These are phyloP conservation scores for Acleris literana DNA, from an alignment of 2,888 invertebrate species.

Conservation along the genomic window DNA sequence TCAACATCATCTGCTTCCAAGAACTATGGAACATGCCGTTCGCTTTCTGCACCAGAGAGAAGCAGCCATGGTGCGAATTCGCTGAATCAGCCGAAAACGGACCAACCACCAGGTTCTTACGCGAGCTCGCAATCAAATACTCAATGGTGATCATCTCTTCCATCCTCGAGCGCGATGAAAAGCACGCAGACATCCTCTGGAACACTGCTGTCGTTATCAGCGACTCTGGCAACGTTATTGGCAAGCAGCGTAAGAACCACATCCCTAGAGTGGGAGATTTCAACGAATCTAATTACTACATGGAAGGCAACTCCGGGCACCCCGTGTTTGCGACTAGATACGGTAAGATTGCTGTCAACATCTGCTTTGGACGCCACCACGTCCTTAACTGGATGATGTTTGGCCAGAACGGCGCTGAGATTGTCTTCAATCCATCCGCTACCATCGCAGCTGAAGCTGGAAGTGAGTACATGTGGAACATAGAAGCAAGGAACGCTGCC, in stretches of 20 bases:
- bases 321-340: slow-evolving; percentile 95
- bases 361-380: slow-evolving; percentile 99
- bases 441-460: slow-evolving; percentile 89
- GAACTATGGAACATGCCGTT: slow-evolving; percentile 99
- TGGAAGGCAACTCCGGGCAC: slow-evolving; percentile 98
- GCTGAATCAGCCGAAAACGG: slow-evolving; percentile 96
- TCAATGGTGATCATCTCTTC: slow-evolving; percentile 98
- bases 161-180: slow-evolving; percentile 96
- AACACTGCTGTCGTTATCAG: slow-evolving; percentile 98
- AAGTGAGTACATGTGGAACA: slow-evolving; percentile 96
- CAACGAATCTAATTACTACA: slow-evolving; percentile 99
- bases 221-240: slow-evolving; percentile 93
- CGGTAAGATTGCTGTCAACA: slow-evolving; percentile 96
- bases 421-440: slow-evolving; percentile 99
- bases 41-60: slow-evolving; percentile 98
- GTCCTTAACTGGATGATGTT: slow-evolving; percentile 99
- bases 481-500: slow-evolving; percentile 98
- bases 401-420: slow-evolving; percentile 98
- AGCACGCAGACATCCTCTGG: slow-evolving; percentile 94
- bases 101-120: slow-evolving; percentile 92
- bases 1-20: slow-evolving; percentile 97
- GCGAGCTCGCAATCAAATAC: slow-evolving; percentile 90
- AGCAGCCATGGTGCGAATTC: slow-evolving; percentile 98
- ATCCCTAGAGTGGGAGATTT: slow-evolving; percentile 99
- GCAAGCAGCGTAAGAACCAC: slow-evolving; percentile 99